Evolutionary conservation across 2,888 invertebrate genomes (phyloP), one percentile per base, ranked within the genome.

Genomic region (Agrotis exclamationis): DNA sequence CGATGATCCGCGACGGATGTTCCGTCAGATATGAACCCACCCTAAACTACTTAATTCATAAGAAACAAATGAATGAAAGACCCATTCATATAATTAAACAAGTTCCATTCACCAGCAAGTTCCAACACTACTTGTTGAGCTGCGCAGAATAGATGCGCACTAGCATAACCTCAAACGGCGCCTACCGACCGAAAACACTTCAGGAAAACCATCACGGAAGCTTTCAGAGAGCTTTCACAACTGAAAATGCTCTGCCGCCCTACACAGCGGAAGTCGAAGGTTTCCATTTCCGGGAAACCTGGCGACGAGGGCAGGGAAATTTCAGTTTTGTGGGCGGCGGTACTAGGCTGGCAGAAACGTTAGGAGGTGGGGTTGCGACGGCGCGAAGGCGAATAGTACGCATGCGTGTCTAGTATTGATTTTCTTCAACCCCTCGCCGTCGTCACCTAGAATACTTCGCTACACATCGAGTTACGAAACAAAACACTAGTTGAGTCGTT

Each of bases 301-400:
- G 93, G 79, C n/a, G 62, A 90, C 91, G 92, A 95, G 94, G 95
- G 95, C 94, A 94, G 91, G 94, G 92, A 96, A 95, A 93, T 94
- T 93, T 94, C 94, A 94, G 94, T 87, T 80, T 94, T 95, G 96
- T 96, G 96, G 96, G 96, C 96, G 95, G 93, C 89, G 68, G 83
- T 92, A 95, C 95, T 80, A 95, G 94, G 95, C 65, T 60, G 18
- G 2, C 91, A 95, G 65, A 81, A 74, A 50, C 5, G 11, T n/a
- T 16, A 89, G 86, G 86, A 89, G 89, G 45, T 84, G 11, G 68
- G 20, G 53, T 79, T 66, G 62, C 28, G 59, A 59, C 39, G 64
- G 28, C 18, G 11, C 16, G 13, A 48, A 20, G 11, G 48, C 51
- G 18, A 20, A 14, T 11, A 75, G 22, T 72, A 88, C 94, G 94